Base-by-base conservation (phyloP, 2,113 vertebrate species). In the Saguinus imperator region DNA sequence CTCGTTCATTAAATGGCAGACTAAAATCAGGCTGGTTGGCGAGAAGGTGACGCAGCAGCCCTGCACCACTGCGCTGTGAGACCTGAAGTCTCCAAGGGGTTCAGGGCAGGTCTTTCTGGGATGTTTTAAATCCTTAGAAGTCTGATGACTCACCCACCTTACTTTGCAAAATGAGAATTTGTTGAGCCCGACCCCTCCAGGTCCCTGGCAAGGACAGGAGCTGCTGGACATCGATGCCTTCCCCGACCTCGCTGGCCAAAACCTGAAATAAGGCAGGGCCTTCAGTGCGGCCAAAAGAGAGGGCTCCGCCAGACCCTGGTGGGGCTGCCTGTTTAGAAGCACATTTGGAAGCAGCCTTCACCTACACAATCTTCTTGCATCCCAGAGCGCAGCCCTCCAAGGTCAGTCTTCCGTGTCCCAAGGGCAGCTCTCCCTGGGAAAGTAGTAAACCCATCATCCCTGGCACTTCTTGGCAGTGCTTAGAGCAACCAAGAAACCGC, bases 151-250 rank as follows among this genome's bases (percentile, higher is more conserved):
- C 37, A 94, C 99, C 99, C 97, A 99, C 99, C 99, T 98, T 99
- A 96, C 97, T 98, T 93, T 99, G 99, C 55, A 99, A 97, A 94
- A 98, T 97, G 1, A 99, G 98, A 45, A 99, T 99, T 95, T 99
- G 99, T 96, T 99, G 99, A 10, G 99, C 99, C 21, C 99, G 98
- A 6, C 99, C 99, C 92, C 99, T 98, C 98, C 99, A 99, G 97
- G 94, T 98, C 79, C 99, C 99, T 0, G 99, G 98, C 23, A 95
- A 98, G 95, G 92, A 97, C 73, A 99, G 84, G 48, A 99, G 98
- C 58, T 98, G 99, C 91, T 99, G 99, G 75, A 99, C 79, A 48
- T 97, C 99, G 93, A 99, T 98, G 0, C 99, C 99, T 85, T 99
- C 99, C 17, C 99, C 99, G 8, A 99, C 97, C 98, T 99, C 99